A percentile compares a stretch with the other conserved stretches of the same genome.
Evolutionary conservation across 2,113 vertebrate genomes (phyloP).

Genomic region (Pampusana beccarii): DNA sequence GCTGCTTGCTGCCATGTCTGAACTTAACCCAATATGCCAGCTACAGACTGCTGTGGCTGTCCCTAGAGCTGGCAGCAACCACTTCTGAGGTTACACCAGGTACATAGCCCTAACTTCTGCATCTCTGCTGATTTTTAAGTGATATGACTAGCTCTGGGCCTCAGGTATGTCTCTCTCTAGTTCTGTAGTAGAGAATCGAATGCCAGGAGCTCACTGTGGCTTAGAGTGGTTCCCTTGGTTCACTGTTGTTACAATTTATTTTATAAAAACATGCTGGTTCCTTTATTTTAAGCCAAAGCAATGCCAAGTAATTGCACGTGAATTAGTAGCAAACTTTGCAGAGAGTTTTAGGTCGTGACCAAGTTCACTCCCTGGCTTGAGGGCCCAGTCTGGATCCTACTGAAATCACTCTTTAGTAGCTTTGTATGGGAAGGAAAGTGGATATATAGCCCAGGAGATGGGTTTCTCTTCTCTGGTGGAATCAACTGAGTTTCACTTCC

Average conservation of each 20-base stretch:
- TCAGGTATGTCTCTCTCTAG: not conserved
- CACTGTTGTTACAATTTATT: not conserved
- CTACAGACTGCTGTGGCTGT: not conserved
- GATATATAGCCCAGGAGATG: not conserved
- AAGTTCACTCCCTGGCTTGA: not conserved
- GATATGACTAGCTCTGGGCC: not conserved
- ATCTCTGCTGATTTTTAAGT: not conserved
- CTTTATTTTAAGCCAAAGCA: not conserved
- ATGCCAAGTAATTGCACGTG: not conserved
- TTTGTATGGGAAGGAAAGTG: not conserved
- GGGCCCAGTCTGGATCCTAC: not conserved
- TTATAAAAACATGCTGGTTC: not conserved
- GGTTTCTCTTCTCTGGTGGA: not conserved
- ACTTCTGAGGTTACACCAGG: not conserved
- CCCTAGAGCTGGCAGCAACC: not conserved
- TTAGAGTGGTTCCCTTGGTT: not conserved
- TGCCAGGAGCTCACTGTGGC: not conserved
- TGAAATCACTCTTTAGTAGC: not conserved
- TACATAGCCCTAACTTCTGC: not conserved
- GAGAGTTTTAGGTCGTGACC: not conserved
- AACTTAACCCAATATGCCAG: not conserved
- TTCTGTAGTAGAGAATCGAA: not conserved
- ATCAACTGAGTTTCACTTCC: not conserved
- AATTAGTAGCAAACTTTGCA: not conserved
- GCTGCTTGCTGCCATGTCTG: not conserved